Percentiles rank a stretch among this genome's conserved stretches.
These are phyloP conservation scores for Ptychobarbus kaznakovi DNA, from an alignment of 2,797 vertebrate genomes.

Conservation along the genomic window DNA sequence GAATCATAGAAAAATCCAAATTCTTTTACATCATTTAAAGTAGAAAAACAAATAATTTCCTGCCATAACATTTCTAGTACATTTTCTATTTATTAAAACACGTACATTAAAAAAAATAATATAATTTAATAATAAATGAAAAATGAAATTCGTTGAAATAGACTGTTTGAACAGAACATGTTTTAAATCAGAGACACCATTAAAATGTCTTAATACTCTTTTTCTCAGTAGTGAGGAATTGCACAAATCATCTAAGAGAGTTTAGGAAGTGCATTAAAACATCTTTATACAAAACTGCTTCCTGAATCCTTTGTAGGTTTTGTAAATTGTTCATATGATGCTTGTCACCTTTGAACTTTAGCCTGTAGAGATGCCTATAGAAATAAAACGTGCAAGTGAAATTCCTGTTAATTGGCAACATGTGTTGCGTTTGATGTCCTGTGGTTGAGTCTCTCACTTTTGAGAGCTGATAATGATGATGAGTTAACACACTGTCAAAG, in stretches of 20 bases:
- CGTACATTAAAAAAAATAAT: neutral
- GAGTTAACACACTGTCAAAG: constrained; percentile 27
- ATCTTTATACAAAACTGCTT: neutral
- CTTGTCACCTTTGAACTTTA: neutral
- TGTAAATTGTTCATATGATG: neutral
- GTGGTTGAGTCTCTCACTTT: neutral
- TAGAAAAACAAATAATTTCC: neutral
- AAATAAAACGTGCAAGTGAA: neutral
- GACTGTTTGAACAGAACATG: neutral
- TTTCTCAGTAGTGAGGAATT: neutral
- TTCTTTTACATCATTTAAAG: neutral
- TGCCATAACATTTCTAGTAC: neutral
- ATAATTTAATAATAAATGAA: neutral
- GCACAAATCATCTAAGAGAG: neutral
- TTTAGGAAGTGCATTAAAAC: neutral
- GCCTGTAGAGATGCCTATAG: neutral
- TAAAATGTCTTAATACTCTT: neutral
- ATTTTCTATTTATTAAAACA: neutral
- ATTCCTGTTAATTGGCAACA: constrained; percentile 31
- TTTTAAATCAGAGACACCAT: neutral
- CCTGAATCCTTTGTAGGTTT: neutral
- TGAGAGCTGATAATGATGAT: constrained; percentile 44
- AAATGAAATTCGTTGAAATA: too few species aligned
- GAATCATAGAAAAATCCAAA: neutral
- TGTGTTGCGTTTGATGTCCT: constrained; percentile 36